A percentile compares a stretch with the other conserved stretches of the same genome.
Conservation (phyloP, 1,140 invertebrate genomes). For the Paraescarpia echinospica region DNA sequence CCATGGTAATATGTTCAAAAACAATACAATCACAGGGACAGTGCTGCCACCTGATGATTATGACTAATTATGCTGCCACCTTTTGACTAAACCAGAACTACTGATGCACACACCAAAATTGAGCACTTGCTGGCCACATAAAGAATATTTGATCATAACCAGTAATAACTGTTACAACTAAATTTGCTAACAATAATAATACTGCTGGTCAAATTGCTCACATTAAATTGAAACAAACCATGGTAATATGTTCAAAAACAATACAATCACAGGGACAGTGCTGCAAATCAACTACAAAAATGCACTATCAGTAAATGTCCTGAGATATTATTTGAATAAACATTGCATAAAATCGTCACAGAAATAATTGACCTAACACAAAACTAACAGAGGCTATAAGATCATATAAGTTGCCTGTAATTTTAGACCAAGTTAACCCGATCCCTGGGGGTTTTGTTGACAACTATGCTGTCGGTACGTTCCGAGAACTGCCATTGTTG, state of each 20-base stretch:
- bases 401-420: background rate
- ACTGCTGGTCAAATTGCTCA: no score
- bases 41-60: background rate
- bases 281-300: background rate
- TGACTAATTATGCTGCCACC: background rate
- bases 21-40: background rate
- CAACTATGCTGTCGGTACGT: background rate
- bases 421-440: background rate
- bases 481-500: background rate
- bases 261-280: background rate
- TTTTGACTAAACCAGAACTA: background rate
- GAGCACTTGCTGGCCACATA: no score
- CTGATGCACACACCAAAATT: no score
- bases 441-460: background rate
- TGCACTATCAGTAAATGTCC: background rate
- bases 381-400: background rate
- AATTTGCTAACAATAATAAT: no score
- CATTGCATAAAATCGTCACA: background rate
- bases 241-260: no score
- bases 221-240: no score
- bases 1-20: no score
- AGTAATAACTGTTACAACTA: no score
- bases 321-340: background rate
- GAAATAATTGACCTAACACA: background rate
- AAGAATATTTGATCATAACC: no score